Conservation (phyloP, 1,140 invertebrate genomes). For the Piezodorus guildinii region DNA sequence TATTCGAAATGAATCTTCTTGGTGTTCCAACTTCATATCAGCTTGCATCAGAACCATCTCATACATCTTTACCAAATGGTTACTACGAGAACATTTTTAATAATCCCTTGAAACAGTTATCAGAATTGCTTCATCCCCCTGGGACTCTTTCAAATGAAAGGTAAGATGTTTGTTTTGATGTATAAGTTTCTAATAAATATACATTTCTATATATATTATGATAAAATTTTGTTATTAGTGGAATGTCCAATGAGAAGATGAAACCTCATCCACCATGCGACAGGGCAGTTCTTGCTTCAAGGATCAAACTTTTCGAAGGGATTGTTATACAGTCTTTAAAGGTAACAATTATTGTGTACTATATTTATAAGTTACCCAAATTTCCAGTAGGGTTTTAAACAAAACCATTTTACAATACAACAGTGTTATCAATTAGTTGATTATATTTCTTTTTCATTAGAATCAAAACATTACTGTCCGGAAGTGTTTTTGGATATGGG, state of each 20-base stretch:
- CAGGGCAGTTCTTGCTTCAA: conserved; percentile 48
- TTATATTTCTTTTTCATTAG: no score
- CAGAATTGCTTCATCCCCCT: background rate
- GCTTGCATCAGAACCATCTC: background rate
- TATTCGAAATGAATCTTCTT: conserved; percentile 44
- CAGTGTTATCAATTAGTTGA: no score
- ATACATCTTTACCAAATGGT: background rate
- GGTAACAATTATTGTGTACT: conserved; percentile 33
- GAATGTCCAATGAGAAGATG: conserved; percentile 4
- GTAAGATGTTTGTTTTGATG: background rate
- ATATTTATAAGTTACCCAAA: conserved; percentile 27
- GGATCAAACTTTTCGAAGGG: conserved; percentile 78
- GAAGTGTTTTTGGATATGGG: no score
- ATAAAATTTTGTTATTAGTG: background rate
- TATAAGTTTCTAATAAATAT: background rate
- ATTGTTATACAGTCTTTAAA: conserved; percentile 76
- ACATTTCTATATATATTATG: background rate
- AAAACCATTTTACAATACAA: no score
- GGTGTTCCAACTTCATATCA: background rate
- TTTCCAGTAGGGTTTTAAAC: no score
- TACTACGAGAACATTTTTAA: conserved; percentile 16
- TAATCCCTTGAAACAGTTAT: conserved; percentile 4
- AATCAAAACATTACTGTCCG: no score
- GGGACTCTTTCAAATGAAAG: background rate
- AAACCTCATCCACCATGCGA: conserved; percentile 12